Evolutionary conservation across 2,113 vertebrate genomes (phyloP).

Genomic region (Furnarius figulus): DNA sequence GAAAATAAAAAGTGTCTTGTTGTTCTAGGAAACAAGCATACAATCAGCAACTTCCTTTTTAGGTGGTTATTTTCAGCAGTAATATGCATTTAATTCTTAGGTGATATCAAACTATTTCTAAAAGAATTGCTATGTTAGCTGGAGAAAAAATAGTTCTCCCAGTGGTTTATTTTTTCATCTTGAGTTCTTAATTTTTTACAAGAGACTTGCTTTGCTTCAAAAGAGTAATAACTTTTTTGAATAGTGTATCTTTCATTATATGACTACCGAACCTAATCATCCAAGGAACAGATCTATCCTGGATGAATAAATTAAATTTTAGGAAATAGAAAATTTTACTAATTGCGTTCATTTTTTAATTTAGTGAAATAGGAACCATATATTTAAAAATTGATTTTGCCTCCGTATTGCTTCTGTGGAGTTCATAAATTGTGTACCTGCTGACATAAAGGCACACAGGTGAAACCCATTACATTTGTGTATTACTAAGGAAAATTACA

Average conservation of each 20-base stretch:
- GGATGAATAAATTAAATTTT: conserved; percentile 16
- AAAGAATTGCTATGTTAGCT: neutral
- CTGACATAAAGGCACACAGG: neutral
- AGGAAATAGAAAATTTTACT: conserved; percentile 13
- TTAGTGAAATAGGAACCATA: neutral
- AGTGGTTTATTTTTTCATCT: neutral
- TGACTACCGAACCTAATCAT: neutral
- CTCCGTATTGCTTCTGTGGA: neutral
- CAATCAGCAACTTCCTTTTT: neutral
- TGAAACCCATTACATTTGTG: conserved; percentile 33
- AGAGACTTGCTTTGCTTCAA: neutral
- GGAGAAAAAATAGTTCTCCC: neutral
- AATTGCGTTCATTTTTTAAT: conserved; percentile 26
- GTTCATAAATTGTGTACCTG: conserved; percentile 24
- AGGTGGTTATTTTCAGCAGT: neutral
- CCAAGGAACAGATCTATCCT: neutral
- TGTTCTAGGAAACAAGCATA: neutral
- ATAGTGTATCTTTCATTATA: neutral
- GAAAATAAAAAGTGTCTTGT: neutral
- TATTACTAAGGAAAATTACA: conserved; percentile 30
- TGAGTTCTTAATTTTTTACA: neutral
- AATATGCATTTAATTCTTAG: neutral
- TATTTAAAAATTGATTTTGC: neutral
- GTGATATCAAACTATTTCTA: neutral
- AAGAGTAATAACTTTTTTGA: neutral